Evolutionary conservation across 2,113 vertebrate species (phyloP).

Genomic region (Geothlypis trichas): DNA sequence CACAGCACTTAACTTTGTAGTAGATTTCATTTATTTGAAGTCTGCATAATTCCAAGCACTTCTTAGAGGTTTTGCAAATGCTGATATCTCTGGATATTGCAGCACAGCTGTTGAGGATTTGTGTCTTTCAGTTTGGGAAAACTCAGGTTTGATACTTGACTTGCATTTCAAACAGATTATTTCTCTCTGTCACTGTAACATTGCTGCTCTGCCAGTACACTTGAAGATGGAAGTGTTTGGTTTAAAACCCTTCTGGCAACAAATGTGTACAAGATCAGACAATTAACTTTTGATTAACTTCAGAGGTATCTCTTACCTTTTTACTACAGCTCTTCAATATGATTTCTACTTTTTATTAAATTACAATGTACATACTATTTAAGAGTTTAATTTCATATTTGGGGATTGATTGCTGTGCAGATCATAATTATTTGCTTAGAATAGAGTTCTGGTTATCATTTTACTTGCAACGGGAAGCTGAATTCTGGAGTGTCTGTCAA

Average conservation of each 20-base stretch:
- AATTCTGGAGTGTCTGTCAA: not conserved
- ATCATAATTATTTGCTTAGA: not conserved
- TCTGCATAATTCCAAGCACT: not conserved
- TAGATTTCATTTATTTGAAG: not conserved
- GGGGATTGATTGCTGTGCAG: not conserved
- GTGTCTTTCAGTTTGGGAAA: not conserved
- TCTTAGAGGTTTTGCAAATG: not conserved
- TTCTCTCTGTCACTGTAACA: not conserved
- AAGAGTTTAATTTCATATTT: not conserved
- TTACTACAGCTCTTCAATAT: not conserved
- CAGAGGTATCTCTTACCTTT: not conserved
- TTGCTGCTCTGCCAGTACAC: not conserved
- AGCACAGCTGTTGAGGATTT: not conserved
- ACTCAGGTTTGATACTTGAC: not conserved
- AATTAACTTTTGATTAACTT: not conserved
- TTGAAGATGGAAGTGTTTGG: not conserved
- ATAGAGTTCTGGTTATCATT: not conserved
- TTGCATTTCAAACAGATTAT: not conserved
- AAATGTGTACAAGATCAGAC: not conserved
- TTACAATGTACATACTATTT: not conserved
- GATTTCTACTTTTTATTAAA: not conserved
- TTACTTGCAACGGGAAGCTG: not conserved
- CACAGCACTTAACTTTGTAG: not conserved
- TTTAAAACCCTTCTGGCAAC: not conserved
- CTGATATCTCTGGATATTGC: not conserved